A percentile compares a stretch with the other conserved stretches of the same genome.
phyloP scores from a whole-genome alignment of 2,113 vertebrate species.

The Hucho hucho region DNA sequence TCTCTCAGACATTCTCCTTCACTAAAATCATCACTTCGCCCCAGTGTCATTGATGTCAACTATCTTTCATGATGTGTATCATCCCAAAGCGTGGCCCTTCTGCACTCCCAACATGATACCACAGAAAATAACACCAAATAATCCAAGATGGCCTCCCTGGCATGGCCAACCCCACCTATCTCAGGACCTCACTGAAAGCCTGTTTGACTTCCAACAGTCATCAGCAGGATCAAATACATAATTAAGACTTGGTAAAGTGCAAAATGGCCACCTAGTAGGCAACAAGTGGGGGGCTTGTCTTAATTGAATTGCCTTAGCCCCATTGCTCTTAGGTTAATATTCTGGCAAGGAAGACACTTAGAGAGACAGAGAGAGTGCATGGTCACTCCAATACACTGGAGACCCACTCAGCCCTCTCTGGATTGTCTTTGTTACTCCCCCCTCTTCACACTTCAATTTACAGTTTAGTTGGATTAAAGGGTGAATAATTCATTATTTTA shows the following conservation, averaged over 20 bases:
- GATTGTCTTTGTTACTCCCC: slow-evolving; percentile 24
- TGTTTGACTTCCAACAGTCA: slow-evolving; percentile 18
- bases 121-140: background rate
- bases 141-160: slow-evolving; percentile 9
- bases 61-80: slow-evolving; percentile 28
- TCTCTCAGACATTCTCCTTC: slow-evolving; percentile 7
- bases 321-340: background rate
- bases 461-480: slow-evolving; percentile 14
- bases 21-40: slow-evolving; percentile 12
- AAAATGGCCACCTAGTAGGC: background rate
- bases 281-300: background rate
- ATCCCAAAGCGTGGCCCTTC: background rate
- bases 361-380: background rate
- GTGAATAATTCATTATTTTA: slow-evolving; percentile 10
- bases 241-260: slow-evolving; percentile 26
- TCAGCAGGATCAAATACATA: slow-evolving; percentile 36
- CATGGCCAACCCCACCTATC: background rate
- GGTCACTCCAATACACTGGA: background rate
- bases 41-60: slow-evolving; percentile 10
- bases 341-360: background rate
- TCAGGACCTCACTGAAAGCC: background rate
- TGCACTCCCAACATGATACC: background rate
- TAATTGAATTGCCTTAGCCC: slow-evolving; percentile 7
- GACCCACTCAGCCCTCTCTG: background rate
- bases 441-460: slow-evolving; percentile 1